phyloP scores from a whole-genome alignment of 1,140 invertebrate genomes.

The Periplaneta americana region DNA sequence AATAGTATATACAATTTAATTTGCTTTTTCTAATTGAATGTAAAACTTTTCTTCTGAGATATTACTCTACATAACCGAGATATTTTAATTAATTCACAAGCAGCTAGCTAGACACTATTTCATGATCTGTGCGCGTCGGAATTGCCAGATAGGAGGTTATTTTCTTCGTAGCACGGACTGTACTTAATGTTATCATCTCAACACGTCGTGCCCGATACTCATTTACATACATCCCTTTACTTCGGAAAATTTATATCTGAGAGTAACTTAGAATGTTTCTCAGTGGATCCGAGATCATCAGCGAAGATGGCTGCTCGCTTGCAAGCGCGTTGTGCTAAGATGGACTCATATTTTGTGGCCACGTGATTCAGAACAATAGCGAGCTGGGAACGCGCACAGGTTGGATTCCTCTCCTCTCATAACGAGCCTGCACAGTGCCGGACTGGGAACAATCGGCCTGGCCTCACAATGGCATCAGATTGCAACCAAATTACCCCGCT shows the following conservation, averaged over 20 bases:
- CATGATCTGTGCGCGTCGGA: no score
- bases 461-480: not conserved
- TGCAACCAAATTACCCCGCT: no score
- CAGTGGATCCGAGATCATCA: not conserved
- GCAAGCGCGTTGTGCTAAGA: not conserved
- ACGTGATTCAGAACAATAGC: not conserved
- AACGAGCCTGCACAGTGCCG: not conserved
- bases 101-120: no score
- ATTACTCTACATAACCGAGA: no score
- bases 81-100: no score
- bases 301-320: not conserved
- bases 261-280: not conserved
- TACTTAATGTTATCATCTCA: not conserved
- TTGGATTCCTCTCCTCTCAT: not conserved
- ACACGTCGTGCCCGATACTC: not conserved
- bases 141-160: no score
- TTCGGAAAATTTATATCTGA: not conserved
- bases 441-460: not conserved
- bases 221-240: not conserved
- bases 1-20: no score
- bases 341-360: not conserved
- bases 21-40: no score
- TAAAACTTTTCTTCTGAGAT: no score
- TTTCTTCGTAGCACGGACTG: no score
- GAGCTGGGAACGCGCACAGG: not conserved